Evolutionary conservation across 2,113 vertebrate species (phyloP).

Genomic region (Grammomys surdaster): DNA sequence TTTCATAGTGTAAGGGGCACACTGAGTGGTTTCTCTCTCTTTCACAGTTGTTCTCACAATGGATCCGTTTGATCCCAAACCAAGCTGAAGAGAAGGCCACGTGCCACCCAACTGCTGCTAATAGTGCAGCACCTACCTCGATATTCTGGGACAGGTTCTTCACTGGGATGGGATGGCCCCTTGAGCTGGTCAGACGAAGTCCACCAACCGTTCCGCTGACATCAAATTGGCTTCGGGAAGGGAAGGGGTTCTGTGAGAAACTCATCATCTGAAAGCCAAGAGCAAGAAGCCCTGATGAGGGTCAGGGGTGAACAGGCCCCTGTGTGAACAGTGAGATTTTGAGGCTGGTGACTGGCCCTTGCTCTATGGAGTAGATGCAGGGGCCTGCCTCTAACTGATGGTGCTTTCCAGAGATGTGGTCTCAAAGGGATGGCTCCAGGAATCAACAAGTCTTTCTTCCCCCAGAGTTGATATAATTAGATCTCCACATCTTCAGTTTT

Average conservation of each 20-base stretch:
- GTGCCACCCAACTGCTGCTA: neutral
- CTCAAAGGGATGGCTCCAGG: neutral
- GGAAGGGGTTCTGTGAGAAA: conserved; percentile 92
- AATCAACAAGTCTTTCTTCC: neutral
- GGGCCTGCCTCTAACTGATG: neutral
- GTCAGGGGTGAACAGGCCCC: too few relatives aligned
- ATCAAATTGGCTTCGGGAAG: conserved; percentile 84
- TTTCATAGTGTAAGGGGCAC: neutral
- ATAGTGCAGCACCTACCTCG: conserved; percentile 86
- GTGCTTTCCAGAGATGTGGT: neutral
- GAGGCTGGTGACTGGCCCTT: neutral
- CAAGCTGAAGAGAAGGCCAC: neutral
- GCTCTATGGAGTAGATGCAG: neutral
- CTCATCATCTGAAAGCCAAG: conserved; percentile 93
- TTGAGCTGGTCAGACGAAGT: conserved; percentile 89
- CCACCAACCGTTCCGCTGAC: conserved; percentile 92
- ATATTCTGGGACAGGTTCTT: conserved; percentile 91
- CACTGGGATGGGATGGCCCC: conserved; percentile 90
- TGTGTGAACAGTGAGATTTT: neutral
- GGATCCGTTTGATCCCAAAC: neutral
- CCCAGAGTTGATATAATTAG: neutral
- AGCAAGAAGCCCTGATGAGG: neutral
- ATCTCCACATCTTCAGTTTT: neutral
- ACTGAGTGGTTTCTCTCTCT: neutral
- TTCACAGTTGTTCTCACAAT: neutral